These are phyloP conservation scores for Conger conger DNA, from an alignment of 2,113 vertebrate genomes.

Conservation along the genomic window DNA sequence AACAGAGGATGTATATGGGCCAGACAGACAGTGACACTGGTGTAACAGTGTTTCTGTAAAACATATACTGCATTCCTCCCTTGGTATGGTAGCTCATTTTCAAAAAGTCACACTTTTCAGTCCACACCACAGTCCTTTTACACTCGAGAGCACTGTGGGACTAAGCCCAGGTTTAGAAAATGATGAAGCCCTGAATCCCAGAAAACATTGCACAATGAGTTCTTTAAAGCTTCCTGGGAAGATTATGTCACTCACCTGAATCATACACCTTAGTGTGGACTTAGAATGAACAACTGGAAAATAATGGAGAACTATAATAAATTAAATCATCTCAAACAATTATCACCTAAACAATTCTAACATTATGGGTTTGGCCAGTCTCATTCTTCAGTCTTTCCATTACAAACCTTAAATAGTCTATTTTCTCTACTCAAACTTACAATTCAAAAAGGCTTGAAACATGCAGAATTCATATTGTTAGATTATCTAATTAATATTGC, in stretches of 20 bases:
- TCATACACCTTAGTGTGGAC: slow-evolving; percentile 39
- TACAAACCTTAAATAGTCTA: background rate
- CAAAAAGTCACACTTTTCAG: slow-evolving; percentile 47
- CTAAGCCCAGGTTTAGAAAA: slow-evolving; percentile 56
- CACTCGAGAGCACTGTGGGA: slow-evolving; percentile 49
- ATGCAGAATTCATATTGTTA: background rate
- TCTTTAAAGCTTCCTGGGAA: slow-evolving; percentile 46
- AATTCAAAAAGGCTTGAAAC: background rate
- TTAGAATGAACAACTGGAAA: slow-evolving; percentile 45
- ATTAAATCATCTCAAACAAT: slow-evolving; percentile 7
- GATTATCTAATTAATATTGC: background rate
- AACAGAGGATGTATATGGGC: slow-evolving; percentile 58
- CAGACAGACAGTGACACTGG: slow-evolving; percentile 62
- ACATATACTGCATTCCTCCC: slow-evolving; percentile 24
- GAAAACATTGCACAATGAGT: slow-evolving; percentile 43
- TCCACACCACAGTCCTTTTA: slow-evolving; percentile 54
- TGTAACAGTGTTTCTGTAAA: slow-evolving; percentile 61
- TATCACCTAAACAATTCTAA: background rate
- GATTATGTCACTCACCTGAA: slow-evolving; percentile 38
- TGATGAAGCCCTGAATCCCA: slow-evolving; percentile 44
- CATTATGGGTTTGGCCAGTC: background rate
- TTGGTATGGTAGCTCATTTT: slow-evolving; percentile 22
- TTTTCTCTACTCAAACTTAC: slow-evolving; percentile 17
- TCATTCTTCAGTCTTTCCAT: background rate
- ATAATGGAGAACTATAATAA: background rate